These are phyloP conservation scores for Limnephilus marmoratus DNA, from an alignment of 2,888 invertebrate genomes.

Conservation along the genomic window DNA sequence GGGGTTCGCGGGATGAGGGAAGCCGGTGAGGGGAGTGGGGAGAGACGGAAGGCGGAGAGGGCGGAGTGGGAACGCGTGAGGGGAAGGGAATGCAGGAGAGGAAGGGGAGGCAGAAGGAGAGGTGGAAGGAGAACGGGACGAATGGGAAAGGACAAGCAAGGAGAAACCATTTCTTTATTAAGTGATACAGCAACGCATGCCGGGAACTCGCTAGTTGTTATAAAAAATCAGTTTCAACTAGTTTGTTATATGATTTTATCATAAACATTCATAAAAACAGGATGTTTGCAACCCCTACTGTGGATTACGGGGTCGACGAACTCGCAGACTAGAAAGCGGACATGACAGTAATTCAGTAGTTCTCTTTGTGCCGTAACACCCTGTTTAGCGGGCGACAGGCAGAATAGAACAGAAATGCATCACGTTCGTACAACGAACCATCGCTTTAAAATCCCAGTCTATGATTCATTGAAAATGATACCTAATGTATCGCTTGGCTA, in stretches of 20 bases:
- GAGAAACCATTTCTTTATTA: too few species aligned
- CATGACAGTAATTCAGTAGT: constrained; percentile 39
- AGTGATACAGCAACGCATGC: too few species aligned
- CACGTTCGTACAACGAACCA: background rate
- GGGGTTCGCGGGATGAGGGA: too few species aligned
- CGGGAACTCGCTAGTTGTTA: background rate
- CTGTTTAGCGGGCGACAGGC: background rate
- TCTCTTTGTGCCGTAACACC: constrained; percentile 23
- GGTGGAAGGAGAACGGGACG: too few species aligned
- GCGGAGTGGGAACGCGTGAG: too few species aligned
- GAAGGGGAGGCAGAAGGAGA: too few species aligned
- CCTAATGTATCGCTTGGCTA: background rate
- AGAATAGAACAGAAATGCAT: background rate
- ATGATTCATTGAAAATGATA: background rate
- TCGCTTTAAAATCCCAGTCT: background rate
- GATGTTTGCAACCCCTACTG: background rate
- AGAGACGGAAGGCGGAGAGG: too few species aligned
- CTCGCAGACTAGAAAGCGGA: constrained; percentile 4
- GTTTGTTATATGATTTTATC: background rate
- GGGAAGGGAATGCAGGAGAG: too few species aligned
- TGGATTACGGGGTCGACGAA: constrained; percentile 8
- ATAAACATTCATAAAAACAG: background rate
- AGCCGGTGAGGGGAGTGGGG: too few species aligned
- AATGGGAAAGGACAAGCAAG: too few species aligned
- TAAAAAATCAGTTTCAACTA: too few species aligned